Evolutionary conservation across 2,113 vertebrate genomes (phyloP), one percentile per base, ranked within the genome.

Genomic region (Perca flavescens): DNA sequence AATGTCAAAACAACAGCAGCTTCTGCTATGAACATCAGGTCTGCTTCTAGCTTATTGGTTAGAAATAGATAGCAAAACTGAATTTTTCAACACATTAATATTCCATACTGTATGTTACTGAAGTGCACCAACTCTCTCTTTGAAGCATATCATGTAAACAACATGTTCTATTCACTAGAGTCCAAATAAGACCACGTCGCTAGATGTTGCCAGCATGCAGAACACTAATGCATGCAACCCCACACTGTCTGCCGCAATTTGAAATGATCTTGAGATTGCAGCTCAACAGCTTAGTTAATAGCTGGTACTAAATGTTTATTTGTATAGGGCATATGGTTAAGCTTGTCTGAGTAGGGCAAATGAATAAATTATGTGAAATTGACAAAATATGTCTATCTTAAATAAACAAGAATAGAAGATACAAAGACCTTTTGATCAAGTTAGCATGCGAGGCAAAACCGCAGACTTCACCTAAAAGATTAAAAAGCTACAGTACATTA

Each of bases 71-170:
- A 52, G 47, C 4, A 66, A 53, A 74, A 71, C 43, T 36, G 46
- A 68, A 46, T 79, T 61, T 60, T 46, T 64, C 34, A 17, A 63
- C 54, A 50, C 73, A 85, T 91, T 83, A 72, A 73, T 89, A 83
- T 85, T 85, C 84, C 36, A 73, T 60, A 68, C 57, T 77, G 47
- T 79, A 64, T 46, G 49, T 64, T 61, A 49, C 57, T 73, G 53
- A 49, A 36, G n/a, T 75, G 75, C 54, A 71, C 13, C 34, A 47
- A 50, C 49, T 16, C 65, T 66, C 17, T 70, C 60, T 83, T 85
- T 83, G 73, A 90, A 83, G 69, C 60, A 71, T 2, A 63, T 62
- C 81, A 90, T 90, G 88, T 82, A 86, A 88, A 88, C 86, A 87
- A 70, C 80, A 84, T 79, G 80, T 68, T 83, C 60, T 71, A 82